These are phyloP conservation scores for Burhinus oedicnemus DNA, from an alignment of 2,113 vertebrate genomes.

Conservation along the genomic window DNA sequence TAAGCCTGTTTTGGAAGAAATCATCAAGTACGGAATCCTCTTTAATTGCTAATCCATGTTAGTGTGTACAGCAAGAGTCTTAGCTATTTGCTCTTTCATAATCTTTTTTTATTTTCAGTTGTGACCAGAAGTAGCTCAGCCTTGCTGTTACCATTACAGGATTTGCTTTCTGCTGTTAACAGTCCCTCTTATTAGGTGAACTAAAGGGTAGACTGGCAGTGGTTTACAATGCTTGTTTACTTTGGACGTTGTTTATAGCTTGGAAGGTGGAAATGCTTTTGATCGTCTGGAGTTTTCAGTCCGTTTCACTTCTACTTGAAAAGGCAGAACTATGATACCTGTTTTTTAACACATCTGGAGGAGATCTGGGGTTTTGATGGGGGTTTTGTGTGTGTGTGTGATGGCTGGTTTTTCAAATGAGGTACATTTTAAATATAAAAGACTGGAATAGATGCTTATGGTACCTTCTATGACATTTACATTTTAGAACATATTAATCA, in stretches of 20 bases:
- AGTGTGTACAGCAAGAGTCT: background rate
- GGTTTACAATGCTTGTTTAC: background rate
- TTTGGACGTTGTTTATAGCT: background rate
- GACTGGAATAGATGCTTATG: background rate
- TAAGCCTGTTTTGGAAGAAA: constrained; percentile 4
- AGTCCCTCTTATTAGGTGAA: background rate
- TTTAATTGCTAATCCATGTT: background rate
- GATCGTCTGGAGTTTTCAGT: background rate
- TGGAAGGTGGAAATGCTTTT: background rate
- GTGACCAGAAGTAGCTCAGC: background rate
- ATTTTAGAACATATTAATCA: background rate
- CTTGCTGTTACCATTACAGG: background rate
- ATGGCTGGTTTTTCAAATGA: background rate
- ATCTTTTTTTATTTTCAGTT: background rate
- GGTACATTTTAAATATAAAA: background rate
- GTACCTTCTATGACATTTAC: background rate
- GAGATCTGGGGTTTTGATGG: background rate
- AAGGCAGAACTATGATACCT: background rate
- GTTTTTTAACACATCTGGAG: background rate
- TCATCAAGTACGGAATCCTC: background rate
- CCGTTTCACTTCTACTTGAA: background rate
- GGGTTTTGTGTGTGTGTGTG: background rate
- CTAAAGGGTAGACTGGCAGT: background rate
- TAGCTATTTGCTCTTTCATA: background rate
- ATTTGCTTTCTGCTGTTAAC: background rate